Evolutionary conservation across 2,113 vertebrate genomes (phyloP).

Genomic region (Nanorana parkeri): DNA sequence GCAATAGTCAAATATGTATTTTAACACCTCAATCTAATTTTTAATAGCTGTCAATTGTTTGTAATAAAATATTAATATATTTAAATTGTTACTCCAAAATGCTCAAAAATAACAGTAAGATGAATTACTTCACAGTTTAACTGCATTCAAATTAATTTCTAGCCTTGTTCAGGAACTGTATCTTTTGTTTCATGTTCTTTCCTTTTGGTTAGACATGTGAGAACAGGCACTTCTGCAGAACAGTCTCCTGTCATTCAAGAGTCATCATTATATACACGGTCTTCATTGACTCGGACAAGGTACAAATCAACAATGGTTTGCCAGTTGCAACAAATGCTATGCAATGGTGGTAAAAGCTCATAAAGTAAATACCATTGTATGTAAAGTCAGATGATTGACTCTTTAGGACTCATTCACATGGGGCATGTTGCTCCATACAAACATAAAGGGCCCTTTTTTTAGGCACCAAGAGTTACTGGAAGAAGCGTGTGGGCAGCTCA

Average conservation of each 20-base stretch:
- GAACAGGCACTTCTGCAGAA: background rate
- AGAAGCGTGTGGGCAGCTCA: too few relatives aligned
- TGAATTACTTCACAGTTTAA: too few relatives aligned
- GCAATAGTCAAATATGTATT: too few relatives aligned
- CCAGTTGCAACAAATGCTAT: background rate
- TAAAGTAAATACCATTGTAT: background rate
- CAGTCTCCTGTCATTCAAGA: constrained; percentile 2
- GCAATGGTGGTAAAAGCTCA: background rate
- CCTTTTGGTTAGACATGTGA: constrained; percentile 26
- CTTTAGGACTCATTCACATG: too few relatives aligned
- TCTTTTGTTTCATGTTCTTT: background rate
- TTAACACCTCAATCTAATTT: too few relatives aligned
- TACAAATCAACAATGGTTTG: background rate
- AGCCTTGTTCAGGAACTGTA: background rate
- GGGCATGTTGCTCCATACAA: background rate
- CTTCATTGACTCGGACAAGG: constrained; percentile 20
- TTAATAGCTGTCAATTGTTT: too few relatives aligned
- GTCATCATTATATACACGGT: background rate
- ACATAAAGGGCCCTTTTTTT: background rate
- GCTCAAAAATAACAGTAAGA: too few relatives aligned
- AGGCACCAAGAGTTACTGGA: too few relatives aligned
- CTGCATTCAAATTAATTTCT: background rate
- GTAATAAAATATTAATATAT: too few relatives aligned
- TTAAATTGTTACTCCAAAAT: too few relatives aligned
- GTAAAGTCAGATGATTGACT: background rate